Percentiles rank a stretch among this genome's conserved stretches.
Evolutionary conservation across 2,113 vertebrate genomes (phyloP).

Genomic region (Chauna torquata): DNA sequence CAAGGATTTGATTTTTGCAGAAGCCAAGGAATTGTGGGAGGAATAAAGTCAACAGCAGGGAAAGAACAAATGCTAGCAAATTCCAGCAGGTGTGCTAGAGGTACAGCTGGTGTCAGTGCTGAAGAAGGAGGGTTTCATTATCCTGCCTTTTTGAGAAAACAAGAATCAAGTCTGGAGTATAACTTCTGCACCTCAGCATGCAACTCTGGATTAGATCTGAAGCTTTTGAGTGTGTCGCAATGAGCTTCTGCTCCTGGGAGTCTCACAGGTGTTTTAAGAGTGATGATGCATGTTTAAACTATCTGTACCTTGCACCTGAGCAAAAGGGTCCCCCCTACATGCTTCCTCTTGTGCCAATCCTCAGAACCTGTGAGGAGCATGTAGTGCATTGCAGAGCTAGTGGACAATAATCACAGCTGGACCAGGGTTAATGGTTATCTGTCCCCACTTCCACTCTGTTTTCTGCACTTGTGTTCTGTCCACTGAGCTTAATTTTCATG

Average conservation of each 20-base stretch:
- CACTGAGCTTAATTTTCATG: background rate
- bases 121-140: background rate
- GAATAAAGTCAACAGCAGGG: background rate
- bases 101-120: background rate
- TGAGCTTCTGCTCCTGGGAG: background rate
- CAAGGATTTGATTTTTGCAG: background rate
- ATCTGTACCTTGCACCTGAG: background rate
- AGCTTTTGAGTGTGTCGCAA: background rate
- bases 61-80: background rate
- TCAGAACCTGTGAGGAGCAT: background rate
- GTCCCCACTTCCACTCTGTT: background rate
- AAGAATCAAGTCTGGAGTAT: background rate
- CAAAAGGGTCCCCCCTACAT: background rate
- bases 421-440: background rate
- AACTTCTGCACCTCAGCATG: background rate
- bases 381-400: background rate
- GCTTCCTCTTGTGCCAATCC: background rate
- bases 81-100: background rate
- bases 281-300: rapidly evolving
- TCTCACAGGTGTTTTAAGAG: background rate
- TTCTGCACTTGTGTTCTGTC: rapidly evolving
- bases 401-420: background rate
- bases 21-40: background rate
- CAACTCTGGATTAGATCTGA: background rate
- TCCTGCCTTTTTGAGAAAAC: background rate